These are phyloP conservation scores for Chouioia cunea DNA, from an alignment of 2,888 invertebrate species.

Conservation along the genomic window DNA sequence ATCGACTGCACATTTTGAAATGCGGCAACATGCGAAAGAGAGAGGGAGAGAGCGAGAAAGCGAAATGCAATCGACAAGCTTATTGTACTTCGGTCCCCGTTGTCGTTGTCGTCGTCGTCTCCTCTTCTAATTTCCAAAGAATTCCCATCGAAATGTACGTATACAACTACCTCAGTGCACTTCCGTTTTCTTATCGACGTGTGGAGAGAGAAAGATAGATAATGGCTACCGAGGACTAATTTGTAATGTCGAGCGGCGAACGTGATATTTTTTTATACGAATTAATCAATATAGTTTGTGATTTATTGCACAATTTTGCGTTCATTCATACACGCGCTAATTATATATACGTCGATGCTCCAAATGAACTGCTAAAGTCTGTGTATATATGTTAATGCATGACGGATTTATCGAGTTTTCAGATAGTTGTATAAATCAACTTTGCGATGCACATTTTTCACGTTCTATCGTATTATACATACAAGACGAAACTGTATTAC, in stretches of 20 bases:
- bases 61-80: background rate
- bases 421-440: too few species aligned
- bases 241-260: slow-evolving; percentile 20
- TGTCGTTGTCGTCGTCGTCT: background rate
- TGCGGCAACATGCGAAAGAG: too few species aligned
- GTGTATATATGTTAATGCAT: background rate
- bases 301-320: slow-evolving; percentile 7
- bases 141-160: slow-evolving; percentile 22
- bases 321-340: background rate
- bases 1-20: too few species aligned
- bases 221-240: slow-evolving; percentile 12
- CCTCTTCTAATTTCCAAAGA: slow-evolving; percentile 20
- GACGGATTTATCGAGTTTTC: too few species aligned
- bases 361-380: slow-evolving; percentile 4
- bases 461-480: too few species aligned
- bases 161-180: too few species aligned
- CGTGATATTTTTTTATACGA: background rate
- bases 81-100: background rate
- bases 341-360: slow-evolving; percentile 2
- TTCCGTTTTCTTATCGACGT: background rate
- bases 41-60: too few species aligned
- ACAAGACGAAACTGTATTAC: too few species aligned
- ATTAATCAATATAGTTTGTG: background rate
- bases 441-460: too few species aligned
- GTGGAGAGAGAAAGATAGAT: background rate